phyloP scores from a whole-genome alignment of 2,113 vertebrate species.

The Genyomyrus donnyi region DNA sequence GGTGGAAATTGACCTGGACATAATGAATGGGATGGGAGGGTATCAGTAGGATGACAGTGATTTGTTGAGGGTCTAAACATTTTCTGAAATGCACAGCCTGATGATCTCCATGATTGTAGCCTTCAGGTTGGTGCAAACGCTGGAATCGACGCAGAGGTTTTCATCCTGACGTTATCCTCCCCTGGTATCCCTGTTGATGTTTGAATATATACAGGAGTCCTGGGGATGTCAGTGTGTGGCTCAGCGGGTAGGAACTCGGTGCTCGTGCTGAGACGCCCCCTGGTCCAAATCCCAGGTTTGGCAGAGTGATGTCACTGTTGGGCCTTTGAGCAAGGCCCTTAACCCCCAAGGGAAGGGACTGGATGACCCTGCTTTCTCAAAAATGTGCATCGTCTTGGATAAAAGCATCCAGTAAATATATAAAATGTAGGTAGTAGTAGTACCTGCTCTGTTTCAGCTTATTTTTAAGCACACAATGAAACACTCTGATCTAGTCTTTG shows the following conservation, averaged over 20 bases:
- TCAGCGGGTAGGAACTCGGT: background rate
- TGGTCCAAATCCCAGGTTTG: background rate
- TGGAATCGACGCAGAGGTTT: background rate
- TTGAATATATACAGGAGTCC: background rate
- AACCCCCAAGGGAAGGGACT: background rate
- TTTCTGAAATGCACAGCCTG: background rate
- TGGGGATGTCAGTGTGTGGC: background rate
- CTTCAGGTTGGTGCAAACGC: background rate
- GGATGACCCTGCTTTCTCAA: background rate
- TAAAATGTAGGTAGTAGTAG: background rate
- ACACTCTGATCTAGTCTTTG: background rate
- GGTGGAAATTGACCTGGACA: background rate
- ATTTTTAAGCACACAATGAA: background rate
- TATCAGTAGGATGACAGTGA: background rate
- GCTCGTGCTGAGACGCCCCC: background rate
- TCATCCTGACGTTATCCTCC: background rate
- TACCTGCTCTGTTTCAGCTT: background rate
- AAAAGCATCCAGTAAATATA: background rate
- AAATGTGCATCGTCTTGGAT: background rate
- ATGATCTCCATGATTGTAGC: background rate
- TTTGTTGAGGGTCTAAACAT: background rate
- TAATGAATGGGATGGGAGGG: background rate
- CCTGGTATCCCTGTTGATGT: background rate
- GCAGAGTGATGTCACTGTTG: background rate
- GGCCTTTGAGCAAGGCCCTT: background rate